Conservation (phyloP, 2,113 vertebrate genomes). For the Calonectris borealis region DNA sequence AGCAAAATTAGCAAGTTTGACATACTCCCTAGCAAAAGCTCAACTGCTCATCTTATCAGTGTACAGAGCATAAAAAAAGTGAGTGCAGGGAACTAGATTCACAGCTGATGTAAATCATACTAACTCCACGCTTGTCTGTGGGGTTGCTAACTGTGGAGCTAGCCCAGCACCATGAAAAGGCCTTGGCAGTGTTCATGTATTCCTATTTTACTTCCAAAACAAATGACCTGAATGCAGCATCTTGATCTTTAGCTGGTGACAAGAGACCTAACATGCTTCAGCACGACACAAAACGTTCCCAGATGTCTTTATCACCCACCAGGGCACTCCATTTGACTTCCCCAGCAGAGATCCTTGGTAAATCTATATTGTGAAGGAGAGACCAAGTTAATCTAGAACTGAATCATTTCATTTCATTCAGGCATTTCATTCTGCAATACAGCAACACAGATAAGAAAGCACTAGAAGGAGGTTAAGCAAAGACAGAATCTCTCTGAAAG, state of each 20-base stretch:
- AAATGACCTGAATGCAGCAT: background rate
- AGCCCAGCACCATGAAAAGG: background rate
- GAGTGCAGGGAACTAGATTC: background rate
- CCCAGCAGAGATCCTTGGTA: background rate
- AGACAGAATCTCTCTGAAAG: background rate
- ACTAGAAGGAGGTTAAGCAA: background rate
- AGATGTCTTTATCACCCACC: background rate
- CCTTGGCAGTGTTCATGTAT: background rate
- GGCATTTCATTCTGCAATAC: background rate
- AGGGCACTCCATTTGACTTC: constrained; percentile 25
- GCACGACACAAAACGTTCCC: background rate
- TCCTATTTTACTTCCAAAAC: background rate
- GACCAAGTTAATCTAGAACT: background rate
- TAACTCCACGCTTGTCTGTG: background rate
- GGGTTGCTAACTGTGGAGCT: background rate
- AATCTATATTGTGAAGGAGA: background rate
- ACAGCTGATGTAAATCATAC: background rate
- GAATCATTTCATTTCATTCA: background rate
- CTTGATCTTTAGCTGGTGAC: background rate
- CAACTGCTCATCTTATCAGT: background rate
- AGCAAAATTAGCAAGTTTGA: background rate
- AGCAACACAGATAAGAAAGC: background rate
- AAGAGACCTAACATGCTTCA: background rate
- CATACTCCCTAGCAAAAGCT: background rate
- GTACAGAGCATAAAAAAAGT: background rate